These are phyloP conservation scores for Petaurus breviceps DNA, from an alignment of 2,113 vertebrate species.

Conservation along the genomic window DNA sequence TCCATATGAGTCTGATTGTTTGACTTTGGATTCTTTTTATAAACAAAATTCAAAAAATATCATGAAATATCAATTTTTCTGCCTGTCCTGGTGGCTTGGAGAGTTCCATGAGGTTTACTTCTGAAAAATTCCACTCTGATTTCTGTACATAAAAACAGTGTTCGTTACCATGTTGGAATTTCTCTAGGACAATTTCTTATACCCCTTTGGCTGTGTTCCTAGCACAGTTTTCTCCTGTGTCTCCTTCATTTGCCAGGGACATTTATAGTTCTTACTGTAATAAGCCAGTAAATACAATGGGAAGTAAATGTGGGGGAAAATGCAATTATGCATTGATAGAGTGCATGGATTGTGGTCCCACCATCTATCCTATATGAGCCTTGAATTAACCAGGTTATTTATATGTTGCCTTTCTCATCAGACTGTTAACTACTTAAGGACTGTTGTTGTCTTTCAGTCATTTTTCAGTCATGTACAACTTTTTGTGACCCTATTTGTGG, in stretches of 20 bases:
- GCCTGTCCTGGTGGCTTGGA: neutral
- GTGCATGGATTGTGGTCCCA: neutral
- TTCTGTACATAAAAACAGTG: constrained; percentile 26
- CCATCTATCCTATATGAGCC: neutral
- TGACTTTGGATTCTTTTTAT: constrained; percentile 40
- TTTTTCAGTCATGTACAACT: too few species aligned
- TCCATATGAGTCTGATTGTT: constrained; percentile 27
- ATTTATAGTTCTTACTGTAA: constrained; percentile 35
- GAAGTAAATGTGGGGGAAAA: constrained; percentile 47
- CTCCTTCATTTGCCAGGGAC: constrained; percentile 48
- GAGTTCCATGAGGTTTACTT: constrained; percentile 14
- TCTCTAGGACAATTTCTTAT: constrained; percentile 29
- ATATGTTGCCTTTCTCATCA: neutral
- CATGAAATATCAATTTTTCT: neutral
- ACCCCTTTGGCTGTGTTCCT: neutral
- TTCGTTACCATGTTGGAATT: constrained; percentile 36
- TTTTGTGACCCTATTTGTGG: too few species aligned
- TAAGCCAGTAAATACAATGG: neutral
- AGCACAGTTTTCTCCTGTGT: constrained; percentile 1
- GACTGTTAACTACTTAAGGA: neutral
- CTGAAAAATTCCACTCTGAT: constrained; percentile 29
- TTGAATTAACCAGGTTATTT: neutral
- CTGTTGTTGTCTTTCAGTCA: too few species aligned
- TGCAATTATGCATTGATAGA: neutral
- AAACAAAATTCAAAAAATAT: constrained; percentile 49